Conservation (phyloP, 2,888 invertebrate genomes). For the Aporophyla nigra region DNA sequence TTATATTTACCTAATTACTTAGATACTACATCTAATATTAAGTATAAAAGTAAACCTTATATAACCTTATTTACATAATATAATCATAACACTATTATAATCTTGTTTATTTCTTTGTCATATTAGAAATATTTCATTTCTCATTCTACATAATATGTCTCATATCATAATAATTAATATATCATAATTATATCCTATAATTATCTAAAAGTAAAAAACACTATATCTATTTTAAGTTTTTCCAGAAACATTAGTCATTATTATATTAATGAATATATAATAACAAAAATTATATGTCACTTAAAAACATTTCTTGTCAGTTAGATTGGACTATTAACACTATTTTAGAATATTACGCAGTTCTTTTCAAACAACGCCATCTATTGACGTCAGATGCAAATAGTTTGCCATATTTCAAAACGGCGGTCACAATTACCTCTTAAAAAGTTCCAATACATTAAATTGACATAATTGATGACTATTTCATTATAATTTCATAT, state of each 20-base stretch:
- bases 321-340: slow-evolving; percentile 15
- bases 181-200: not conserved
- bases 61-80: slow-evolving; percentile 17
- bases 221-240: not conserved
- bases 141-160: slow-evolving; percentile 2
- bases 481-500: not conserved
- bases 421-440: not conserved
- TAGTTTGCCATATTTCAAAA: slow-evolving; percentile 16
- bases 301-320: not conserved
- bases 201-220: not conserved
- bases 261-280: not conserved
- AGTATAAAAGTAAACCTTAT: not conserved
- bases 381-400: not conserved
- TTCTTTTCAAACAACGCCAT: slow-evolving; percentile 16
- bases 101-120: not conserved
- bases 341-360: slow-evolving; percentile 51
- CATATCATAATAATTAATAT: not conserved
- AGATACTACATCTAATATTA: slow-evolving; percentile 15
- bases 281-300: not conserved
- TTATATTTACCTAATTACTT: slow-evolving; percentile 17
- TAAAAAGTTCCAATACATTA: not conserved
- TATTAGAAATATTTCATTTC: slow-evolving; percentile 3
- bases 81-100: slow-evolving; percentile 10
- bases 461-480: not conserved
- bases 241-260: not conserved